Percentiles rank a stretch among this genome's conserved stretches.
These are phyloP conservation scores for Brenthis ino DNA, from an alignment of 2,888 invertebrate species.

Conservation along the genomic window DNA sequence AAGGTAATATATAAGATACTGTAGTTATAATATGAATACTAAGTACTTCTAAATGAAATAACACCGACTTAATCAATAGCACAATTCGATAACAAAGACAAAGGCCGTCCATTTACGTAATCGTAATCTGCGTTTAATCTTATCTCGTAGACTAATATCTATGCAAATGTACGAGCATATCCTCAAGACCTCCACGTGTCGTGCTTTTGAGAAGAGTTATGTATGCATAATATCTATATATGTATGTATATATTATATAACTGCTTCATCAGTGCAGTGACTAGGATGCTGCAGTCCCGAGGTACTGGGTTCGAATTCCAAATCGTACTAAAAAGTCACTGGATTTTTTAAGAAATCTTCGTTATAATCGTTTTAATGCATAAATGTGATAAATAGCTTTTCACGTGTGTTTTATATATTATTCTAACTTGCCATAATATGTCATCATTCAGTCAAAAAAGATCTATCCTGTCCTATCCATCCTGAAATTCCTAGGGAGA, in stretches of 20 bases:
- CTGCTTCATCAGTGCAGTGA: no score
- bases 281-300: no score
- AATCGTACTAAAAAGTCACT: no score
- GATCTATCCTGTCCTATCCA: neutral
- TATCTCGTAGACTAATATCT: slow-evolving; percentile 13
- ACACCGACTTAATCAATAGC: slow-evolving; percentile 4
- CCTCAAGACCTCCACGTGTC: neutral
- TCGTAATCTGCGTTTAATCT: slow-evolving; percentile 13
- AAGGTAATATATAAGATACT: neutral
- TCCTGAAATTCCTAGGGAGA: neutral
- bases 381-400: no score
- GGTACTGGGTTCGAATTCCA: no score
- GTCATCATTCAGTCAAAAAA: no score
- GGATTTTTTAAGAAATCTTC: no score
- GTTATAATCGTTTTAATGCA: no score
- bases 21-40: neutral
- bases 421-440: no score
- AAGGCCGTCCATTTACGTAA: slow-evolving; percentile 19
- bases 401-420: no score
- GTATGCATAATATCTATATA: no score
- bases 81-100: slow-evolving; percentile 10
- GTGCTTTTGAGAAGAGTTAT: neutral
- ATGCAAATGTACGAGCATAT: neutral
- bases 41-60: neutral
- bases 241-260: no score